phyloP scores from a whole-genome alignment of 1,140 invertebrate species.

The Araneus ventricosus region DNA sequence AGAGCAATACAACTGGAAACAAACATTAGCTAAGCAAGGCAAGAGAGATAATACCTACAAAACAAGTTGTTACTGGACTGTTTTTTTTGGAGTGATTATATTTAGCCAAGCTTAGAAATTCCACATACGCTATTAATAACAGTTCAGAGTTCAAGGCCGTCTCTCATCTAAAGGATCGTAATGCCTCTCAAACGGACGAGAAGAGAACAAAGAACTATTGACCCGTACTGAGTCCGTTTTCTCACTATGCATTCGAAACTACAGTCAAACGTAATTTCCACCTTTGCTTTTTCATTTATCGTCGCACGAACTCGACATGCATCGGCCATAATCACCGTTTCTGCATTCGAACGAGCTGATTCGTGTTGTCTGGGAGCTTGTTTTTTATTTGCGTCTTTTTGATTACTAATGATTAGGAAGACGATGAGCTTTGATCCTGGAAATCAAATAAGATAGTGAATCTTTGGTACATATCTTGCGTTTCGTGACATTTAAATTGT shows the following conservation, averaged over 20 bases:
- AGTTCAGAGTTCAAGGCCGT: not conserved
- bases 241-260: not conserved
- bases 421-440: not conserved
- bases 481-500: not conserved
- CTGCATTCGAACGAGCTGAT: not conserved
- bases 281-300: not conserved
- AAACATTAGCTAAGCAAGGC: not conserved
- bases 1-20: not conserved
- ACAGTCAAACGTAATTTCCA: not conserved
- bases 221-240: not conserved
- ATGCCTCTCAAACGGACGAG: not conserved
- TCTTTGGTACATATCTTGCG: not conserved
- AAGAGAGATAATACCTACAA: not conserved
- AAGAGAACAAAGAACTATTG: not conserved
- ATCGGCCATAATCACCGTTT: not conserved
- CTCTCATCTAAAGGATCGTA: not conserved
- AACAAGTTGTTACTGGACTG: not conserved
- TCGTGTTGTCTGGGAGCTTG: not conserved
- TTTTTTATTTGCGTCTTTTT: not conserved
- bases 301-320: not conserved
- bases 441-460: not conserved
- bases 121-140: not conserved
- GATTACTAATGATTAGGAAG: not conserved
- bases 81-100: not conserved
- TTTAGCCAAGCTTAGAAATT: not conserved